Evolutionary conservation across 2,797 vertebrate genomes (phyloP).

Genomic region (Melanotaenia nigrans): DNA sequence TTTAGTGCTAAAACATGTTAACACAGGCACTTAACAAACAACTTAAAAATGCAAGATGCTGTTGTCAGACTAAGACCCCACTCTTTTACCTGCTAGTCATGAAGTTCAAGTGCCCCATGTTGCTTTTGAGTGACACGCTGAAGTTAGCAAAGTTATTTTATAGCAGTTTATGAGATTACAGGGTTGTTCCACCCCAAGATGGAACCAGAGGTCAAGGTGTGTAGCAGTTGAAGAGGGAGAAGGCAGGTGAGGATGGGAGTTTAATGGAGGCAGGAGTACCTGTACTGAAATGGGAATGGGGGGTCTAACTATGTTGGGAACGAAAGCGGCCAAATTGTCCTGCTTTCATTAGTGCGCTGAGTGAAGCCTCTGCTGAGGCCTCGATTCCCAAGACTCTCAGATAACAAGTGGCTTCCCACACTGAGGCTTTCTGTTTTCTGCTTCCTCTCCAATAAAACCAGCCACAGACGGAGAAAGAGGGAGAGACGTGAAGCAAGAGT

Average conservation of each 20-base stretch:
- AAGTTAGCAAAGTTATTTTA: conserved; percentile 38
- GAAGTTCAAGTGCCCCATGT: conserved; percentile 12
- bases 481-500: conserved; percentile 68
- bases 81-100: neutral
- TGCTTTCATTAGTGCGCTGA: conserved; percentile 97
- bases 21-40: neutral
- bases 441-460: conserved; percentile 85
- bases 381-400: conserved; percentile 99
- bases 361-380: conserved; percentile 91
- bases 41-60: neutral
- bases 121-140: conserved; percentile 11
- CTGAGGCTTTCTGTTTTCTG: conserved; percentile 88
- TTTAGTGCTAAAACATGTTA: neutral
- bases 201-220: conserved; percentile 43
- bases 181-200: conserved; percentile 3
- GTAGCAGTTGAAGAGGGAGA: conserved; percentile 30
- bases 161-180: conserved; percentile 25
- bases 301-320: conserved; percentile 84
- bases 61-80: too few relatives aligned
- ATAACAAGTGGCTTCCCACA: conserved; percentile 90
- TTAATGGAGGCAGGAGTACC: conserved; percentile 60
- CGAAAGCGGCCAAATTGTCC: conserved; percentile 93
- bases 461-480: conserved; percentile 52
- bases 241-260: conserved; percentile 45
- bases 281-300: conserved; percentile 70